Evolutionary conservation across 2,113 vertebrate species (phyloP).

Genomic region (Pogonocichla stellata): DNA sequence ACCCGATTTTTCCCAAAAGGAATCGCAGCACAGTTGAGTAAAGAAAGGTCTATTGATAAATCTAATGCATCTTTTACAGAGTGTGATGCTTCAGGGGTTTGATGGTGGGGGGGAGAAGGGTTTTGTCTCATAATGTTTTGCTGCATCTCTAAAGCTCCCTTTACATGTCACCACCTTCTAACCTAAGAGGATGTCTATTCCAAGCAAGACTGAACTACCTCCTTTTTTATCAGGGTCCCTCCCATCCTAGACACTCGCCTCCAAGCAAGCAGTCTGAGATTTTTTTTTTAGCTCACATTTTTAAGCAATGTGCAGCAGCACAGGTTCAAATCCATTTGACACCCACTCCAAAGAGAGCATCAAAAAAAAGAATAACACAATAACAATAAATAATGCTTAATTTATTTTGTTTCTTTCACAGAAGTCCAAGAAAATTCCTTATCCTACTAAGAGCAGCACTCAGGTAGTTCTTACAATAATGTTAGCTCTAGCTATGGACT

Average conservation of each 20-base stretch:
- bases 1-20: conserved; percentile 51
- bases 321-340: not conserved
- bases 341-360: not conserved
- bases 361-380: not conserved
- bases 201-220: not conserved
- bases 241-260: not conserved
- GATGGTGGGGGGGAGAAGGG: not conserved
- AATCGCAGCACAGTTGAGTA: conserved; percentile 15
- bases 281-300: not conserved
- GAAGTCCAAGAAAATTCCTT: not conserved
- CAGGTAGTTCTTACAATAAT: not conserved
- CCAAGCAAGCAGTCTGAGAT: not conserved
- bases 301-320: not conserved
- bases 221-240: not conserved
- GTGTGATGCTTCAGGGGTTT: conserved; percentile 24
- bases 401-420: not conserved
- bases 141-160: conserved; percentile 11
- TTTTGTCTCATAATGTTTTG: not conserved
- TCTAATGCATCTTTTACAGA: conserved; percentile 28
- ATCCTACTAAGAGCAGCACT: not conserved
- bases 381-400: not conserved
- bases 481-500: not conserved
- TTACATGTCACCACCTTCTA: conserved; percentile 16
- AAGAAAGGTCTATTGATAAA: conserved; percentile 61
- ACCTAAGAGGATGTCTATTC: not conserved